Base-by-base conservation (phyloP, 2,797 vertebrate species). In the Micromesistius poutassou region DNA sequence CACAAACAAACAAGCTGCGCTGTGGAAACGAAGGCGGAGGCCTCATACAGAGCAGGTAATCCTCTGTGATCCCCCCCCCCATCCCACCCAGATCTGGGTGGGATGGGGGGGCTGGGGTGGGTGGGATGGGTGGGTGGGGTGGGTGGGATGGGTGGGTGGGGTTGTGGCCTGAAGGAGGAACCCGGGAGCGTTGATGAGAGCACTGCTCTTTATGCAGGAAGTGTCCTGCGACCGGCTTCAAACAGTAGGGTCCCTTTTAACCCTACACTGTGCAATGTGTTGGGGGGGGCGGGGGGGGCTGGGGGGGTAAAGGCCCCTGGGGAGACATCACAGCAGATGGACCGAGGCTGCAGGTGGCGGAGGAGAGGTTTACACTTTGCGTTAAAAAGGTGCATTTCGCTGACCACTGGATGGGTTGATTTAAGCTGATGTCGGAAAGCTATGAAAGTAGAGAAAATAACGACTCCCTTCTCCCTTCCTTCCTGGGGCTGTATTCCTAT, bases 151-250 rank as follows among this genome's bases (percentile, higher is more conserved):
- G 46, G 36, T n/a, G n/a, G n/a, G 71, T 71, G 10, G 73, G 78
- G 72, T 68, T 31, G 76, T 71, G 80, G 0, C 70, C 33, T 5
- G 77, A 92, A 87, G 86, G 87, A 86, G 85, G 82, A 88, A 86
- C 88, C 88, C 85, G 79, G 83, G 84, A 81, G 83, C 83, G 78
- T 62, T 84, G 84, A 73, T 72, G 79, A 87, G 79, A 87, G 62
- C 4, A 19, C 22, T 28, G 5, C 28, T 28, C 62, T 66, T 28
- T 8, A 12, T 10, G 25, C n/a, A 66, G 62, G 62, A 66, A 66
- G 62, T 25, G 6, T 66, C 62, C 14, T 42, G 62, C 2, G 62
- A 66, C 2, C 2, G 62, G 25, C 62, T 28, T 10, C 62, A 66
- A n/a, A 16, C 72, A 74, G 77, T 1, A 46, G 82, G 78, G 16